Evolutionary conservation across 2,888 invertebrate genomes (phyloP).

Genomic region (Pedicia rivosa): DNA sequence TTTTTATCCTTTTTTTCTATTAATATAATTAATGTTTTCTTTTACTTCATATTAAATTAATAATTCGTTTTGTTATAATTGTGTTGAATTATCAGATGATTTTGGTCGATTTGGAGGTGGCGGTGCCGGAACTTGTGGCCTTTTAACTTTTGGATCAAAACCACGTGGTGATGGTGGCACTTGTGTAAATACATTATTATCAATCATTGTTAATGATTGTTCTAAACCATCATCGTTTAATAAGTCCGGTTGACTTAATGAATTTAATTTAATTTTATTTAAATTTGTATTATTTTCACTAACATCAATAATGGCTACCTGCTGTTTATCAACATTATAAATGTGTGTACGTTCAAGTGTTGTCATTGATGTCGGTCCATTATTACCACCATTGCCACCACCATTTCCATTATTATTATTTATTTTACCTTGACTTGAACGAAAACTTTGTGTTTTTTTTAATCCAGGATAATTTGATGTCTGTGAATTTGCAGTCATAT

Average conservation of each 20-base stretch:
- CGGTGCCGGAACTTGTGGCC: slow-evolving; percentile 14
- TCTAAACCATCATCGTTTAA: too few relatives aligned
- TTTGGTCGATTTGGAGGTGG: slow-evolving; percentile 12
- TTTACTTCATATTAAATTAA: slow-evolving; percentile 6
- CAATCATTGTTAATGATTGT: too few relatives aligned
- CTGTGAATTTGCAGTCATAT: neutral
- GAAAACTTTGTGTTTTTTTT: slow-evolving; percentile 14
- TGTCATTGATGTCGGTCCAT: slow-evolving; percentile 9
- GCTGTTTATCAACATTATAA: slow-evolving; percentile 15
- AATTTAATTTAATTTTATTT: slow-evolving; percentile 1
- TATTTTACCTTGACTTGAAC: slow-evolving; percentile 7
- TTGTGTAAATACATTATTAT: slow-evolving; percentile 8
- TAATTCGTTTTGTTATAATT: slow-evolving; percentile 10
- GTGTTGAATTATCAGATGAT: slow-evolving; percentile 11
- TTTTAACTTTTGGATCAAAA: slow-evolving; percentile 13
- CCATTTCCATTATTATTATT: slow-evolving; percentile 2
- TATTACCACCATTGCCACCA: slow-evolving; percentile 3
- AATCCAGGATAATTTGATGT: neutral
- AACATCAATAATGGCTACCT: slow-evolving; percentile 14
- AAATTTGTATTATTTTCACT: slow-evolving; percentile 5
- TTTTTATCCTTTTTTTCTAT: too few relatives aligned
- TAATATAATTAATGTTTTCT: too few relatives aligned
- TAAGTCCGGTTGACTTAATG: neutral
- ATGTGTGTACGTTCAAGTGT: slow-evolving; percentile 14
- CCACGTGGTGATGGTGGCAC: slow-evolving; percentile 14